Base-by-base conservation (phyloP, 2,888 invertebrate genomes). In the Lottia scabra region DNA sequence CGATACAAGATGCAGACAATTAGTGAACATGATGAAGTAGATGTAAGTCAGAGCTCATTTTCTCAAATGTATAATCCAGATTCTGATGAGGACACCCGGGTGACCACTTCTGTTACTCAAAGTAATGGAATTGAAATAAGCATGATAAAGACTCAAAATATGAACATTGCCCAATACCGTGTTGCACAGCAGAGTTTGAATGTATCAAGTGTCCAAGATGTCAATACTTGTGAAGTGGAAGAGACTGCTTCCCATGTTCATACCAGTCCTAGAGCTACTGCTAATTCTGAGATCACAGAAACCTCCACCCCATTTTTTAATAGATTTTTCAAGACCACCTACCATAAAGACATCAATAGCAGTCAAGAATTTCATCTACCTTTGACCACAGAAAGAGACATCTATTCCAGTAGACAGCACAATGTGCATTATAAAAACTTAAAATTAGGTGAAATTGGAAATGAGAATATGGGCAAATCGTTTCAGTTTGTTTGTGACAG, bases 71-170 rank as follows among this genome's bases (percentile, higher is more conserved):
- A 38, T 6, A 10, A 38, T 38, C 10, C 38, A 38, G 38, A 38
- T 38, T 38, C 38, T 38, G 38, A 38, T 38, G 10, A 10, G 8
- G 56, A 23, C 19, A 3, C 1, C 15, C 8, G 23, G 23, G 15
- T 23, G 12, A 56, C 23, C 13, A 23, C 56, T 12, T 19, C 19
- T 23, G 19, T 56, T 10, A 10, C 19, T 23, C 56, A 56, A 19
- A 56, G 56, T 23, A 56, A 56, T 56, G 56, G 56, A 56, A 56
- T 56, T 23, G 23, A 56, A 56, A 56, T 56, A 19, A 56, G 56
- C 4, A 56, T 12, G 23, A 23, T 56, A 12, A 19, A 56, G 15
- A 56, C 19, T 23, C 12, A 56, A 23, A 12, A 23, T 6, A 56
- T 56, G 56, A 56, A 56, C 23, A 56, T 56, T 56, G 10, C 56